Conservation (phyloP, 2,113 vertebrate species). For the Rhombomys opimus region DNA sequence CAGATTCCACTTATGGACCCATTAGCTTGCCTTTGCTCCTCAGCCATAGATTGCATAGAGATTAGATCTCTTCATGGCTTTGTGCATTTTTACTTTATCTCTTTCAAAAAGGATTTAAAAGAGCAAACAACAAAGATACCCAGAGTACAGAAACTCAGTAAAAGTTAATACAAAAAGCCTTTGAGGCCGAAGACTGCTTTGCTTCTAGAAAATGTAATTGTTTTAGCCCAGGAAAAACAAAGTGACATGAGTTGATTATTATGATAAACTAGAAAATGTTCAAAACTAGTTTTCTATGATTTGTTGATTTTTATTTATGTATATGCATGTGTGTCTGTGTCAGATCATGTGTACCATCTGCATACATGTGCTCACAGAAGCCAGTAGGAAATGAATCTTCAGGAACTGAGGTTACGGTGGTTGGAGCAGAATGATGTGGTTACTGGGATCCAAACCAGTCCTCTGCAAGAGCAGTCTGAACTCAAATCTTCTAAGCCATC, state of each 20-base stretch:
- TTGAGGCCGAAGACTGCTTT: neutral
- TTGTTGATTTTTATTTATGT: neutral
- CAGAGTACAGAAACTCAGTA: neutral
- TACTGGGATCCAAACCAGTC: neutral
- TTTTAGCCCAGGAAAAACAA: neutral
- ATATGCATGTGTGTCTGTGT: neutral
- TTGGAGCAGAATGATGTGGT: neutral
- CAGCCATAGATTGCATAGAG: slow-evolving; percentile 64
- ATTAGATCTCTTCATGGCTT: slow-evolving; percentile 62
- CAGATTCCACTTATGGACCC: slow-evolving; percentile 70
- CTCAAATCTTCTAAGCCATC: neutral
- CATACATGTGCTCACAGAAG: neutral
- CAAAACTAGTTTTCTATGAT: neutral
- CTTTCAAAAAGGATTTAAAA: slow-evolving; percentile 57
- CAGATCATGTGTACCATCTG: neutral
- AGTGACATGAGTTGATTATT: slow-evolving; percentile 16
- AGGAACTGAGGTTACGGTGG: neutral
- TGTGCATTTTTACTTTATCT: slow-evolving; percentile 60
- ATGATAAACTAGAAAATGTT: slow-evolving; percentile 24
- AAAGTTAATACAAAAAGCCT: slow-evolving; percentile 26
- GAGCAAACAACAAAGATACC: slow-evolving; percentile 18
- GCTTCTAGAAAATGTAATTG: neutral
- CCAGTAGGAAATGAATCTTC: neutral
- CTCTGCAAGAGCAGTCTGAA: neutral
- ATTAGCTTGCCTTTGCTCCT: slow-evolving; percentile 71